Conservation (phyloP, 2,888 invertebrate species). For the Aphodius granarius region DNA sequence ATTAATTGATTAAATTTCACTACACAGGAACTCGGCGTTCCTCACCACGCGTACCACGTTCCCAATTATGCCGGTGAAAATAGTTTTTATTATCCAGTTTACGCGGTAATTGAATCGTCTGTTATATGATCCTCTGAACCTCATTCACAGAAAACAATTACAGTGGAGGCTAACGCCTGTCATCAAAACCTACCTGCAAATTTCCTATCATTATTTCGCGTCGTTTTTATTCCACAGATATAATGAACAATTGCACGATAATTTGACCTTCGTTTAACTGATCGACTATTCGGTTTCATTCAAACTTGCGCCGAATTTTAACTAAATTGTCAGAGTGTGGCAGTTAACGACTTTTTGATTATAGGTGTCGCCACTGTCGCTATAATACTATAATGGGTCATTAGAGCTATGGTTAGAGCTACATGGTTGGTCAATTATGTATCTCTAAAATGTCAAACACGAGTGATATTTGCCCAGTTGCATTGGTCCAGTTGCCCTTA, state of each 20-base stretch:
- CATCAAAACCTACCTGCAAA: background rate
- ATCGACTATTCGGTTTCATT: background rate
- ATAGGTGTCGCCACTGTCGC: too few species aligned
- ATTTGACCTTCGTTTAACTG: background rate
- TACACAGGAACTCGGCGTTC: background rate
- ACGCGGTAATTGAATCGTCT: background rate
- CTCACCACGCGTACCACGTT: background rate
- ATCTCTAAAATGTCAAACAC: background rate
- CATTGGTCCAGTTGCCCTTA: too few species aligned
- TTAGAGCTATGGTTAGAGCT: background rate
- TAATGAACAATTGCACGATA: background rate
- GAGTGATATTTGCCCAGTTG: too few species aligned
- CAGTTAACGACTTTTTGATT: background rate
- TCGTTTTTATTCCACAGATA: background rate
- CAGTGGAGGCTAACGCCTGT: background rate
- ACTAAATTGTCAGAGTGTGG: background rate
- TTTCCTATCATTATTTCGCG: background rate
- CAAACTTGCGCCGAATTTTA: background rate
- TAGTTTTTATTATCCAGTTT: background rate
- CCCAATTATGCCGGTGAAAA: background rate
- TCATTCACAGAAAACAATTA: background rate
- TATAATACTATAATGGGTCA: background rate
- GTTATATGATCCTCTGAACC: background rate
- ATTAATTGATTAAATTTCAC: background rate
- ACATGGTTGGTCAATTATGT: too few species aligned